phyloP scores from a whole-genome alignment of 2,113 vertebrate genomes.

The Microtus oregoni region DNA sequence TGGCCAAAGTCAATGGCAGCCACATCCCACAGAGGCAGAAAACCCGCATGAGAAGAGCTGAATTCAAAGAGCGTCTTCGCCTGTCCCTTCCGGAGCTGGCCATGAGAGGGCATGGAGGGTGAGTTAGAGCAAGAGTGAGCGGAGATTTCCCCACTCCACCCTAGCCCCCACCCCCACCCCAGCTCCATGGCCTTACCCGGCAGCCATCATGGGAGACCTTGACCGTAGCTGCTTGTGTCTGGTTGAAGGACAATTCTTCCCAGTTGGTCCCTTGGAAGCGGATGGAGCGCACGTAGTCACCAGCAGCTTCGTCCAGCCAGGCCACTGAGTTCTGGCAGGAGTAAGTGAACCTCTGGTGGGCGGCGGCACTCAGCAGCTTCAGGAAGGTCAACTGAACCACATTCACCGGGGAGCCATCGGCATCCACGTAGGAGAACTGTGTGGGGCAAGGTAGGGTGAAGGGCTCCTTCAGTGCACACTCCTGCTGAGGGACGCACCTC shows the following conservation, averaged over 20 bases:
- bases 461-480: accelerated
- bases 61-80: constrained; percentile 91
- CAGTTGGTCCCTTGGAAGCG: constrained; percentile 90
- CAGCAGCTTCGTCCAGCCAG: constrained; percentile 89
- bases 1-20: constrained; percentile 91
- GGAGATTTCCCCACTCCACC: accelerated
- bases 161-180: background rate
- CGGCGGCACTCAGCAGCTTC: constrained; percentile 92
- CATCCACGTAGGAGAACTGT: constrained; percentile 94
- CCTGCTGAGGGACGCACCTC: background rate
- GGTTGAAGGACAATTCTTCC: constrained; percentile 90
- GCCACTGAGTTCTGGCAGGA: constrained; percentile 92
- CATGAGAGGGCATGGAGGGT: background rate
- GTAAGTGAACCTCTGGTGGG: constrained; percentile 92
- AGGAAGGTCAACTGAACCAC: constrained; percentile 95
- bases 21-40: constrained; percentile 92
- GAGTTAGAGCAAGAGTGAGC: background rate
- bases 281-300: constrained; percentile 86
- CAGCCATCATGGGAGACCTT: constrained; percentile 90
- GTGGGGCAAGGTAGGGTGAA: background rate
- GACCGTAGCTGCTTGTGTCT: constrained; percentile 85
- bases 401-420: constrained; percentile 88
- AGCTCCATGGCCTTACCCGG: constrained; percentile 85
- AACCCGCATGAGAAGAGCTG: constrained; percentile 88
- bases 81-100: constrained; percentile 91